Evolutionary conservation across 2,888 invertebrate species (phyloP), one percentile per base, ranked within the genome.

Genomic region (Tenthredo livida): DNA sequence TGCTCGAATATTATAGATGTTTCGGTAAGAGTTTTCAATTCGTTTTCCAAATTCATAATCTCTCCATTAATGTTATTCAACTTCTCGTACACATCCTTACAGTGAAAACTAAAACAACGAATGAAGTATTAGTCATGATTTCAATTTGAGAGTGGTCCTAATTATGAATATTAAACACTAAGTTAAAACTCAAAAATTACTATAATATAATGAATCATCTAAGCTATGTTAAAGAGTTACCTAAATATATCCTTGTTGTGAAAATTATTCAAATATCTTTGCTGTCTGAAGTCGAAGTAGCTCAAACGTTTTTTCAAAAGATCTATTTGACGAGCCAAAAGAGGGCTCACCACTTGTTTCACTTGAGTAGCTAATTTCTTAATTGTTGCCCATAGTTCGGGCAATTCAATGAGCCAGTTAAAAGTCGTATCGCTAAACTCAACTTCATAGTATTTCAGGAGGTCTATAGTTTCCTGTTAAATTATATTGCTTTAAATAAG

Each of bases 241-340:
- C 90, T 91, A 91, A 94, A 95, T 85, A 94, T 92, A 6, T 91
- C 89, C 80, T 93, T 92, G 25, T 92, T 91, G 86, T 96, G 95
- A 93, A 98, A 98, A 87, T 95, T 95, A 2, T 97, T 96, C 84
- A 97, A 94, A 92, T 97, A 98, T 91, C 97, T 96, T 50, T 94
- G 95, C 89, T 98, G 96, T 73, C 96, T 95, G 80, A 97, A 95
- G 89, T 97, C 97, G 92, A 98, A 97, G 73, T 97, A 95, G 9
- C 96, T 95, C 84, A 98, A 96, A 84, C 97, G 96, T 91, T 97
- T 97, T 85, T 97, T 96, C 88, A 99, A 97, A 80, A 97, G 96
- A 85, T 97, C 97, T 0, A 98, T 97, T 93, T 99, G 98, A 86
- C 96, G 96, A 4, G 97, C 97, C 93, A 98, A 97, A 86, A 98